Base-by-base conservation (phyloP, 2,888 invertebrate species). In the Cetonia aurata region DNA sequence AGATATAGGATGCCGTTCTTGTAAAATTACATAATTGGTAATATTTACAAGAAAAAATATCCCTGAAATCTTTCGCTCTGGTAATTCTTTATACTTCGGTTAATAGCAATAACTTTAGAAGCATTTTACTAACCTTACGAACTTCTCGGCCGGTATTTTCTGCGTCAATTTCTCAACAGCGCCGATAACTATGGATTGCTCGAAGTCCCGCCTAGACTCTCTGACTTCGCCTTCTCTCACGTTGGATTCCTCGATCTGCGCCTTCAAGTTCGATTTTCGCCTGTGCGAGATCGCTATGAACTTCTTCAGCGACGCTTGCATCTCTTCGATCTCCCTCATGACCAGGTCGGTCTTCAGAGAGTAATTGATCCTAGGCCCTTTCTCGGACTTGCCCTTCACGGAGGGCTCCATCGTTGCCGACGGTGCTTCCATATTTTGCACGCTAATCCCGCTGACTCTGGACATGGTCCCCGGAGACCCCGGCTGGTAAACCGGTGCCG, bases 141-240 rank as follows among this genome's bases (percentile, higher is more conserved):
- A 85, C 74, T 88, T 88, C 79, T 91, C 90, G 0, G 89, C 89
- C 0, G 90, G 89, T 67, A 91, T 89, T 73, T 89, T 84, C 72
- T 89, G 89, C 0, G 89, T 89, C 55, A 90, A 83, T 19, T 85
- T 86, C 77, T 91, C 89, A 79, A 87, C 85, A 0, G 87, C 89
- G 0, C 86, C 85, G 0, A 84, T 76, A 0, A 88, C 84, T 0
- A 91, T 87, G 12, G 85, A 84, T 66, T 86, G 83, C 48, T 89
- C 85, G 70, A 91, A 89, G 53, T 83, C 79, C 0, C 81, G 83
- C 12, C 77, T 83, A 0, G 88, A 85, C 55, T 88, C 88, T 0
- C 84, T 81, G 0, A 87, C 85, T 70, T 90, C 89, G 0, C 70
- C 79, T 6, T 87, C 86, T 55, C 88, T 82, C 0, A 88, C 79